Evolutionary conservation across 2,888 invertebrate genomes (phyloP).

Genomic region (Macropis europaea): DNA sequence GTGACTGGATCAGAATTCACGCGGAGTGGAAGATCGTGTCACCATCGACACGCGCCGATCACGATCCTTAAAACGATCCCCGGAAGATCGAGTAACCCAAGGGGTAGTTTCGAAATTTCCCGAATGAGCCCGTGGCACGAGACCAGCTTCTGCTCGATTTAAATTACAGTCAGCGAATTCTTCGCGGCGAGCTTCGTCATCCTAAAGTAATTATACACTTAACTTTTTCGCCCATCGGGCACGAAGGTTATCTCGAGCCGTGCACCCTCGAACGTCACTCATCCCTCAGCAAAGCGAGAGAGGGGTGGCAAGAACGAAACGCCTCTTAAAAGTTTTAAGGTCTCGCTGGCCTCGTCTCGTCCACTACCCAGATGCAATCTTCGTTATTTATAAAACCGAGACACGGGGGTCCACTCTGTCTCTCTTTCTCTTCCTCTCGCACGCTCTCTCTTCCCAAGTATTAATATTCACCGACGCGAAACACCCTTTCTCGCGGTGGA

Average conservation of each 20-base stretch:
- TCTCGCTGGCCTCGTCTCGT: background rate
- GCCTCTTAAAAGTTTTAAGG: constrained; percentile 66
- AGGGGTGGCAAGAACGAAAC: constrained; percentile 50
- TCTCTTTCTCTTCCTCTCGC: too few relatives aligned
- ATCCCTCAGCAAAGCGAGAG: constrained; percentile 52
- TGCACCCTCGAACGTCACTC: constrained; percentile 58
- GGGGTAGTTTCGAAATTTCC: constrained; percentile 18
- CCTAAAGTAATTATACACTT: constrained; percentile 75
- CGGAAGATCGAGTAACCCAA: background rate
- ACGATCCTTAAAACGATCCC: too few relatives aligned
- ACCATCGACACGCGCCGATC: too few relatives aligned
- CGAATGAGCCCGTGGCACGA: background rate
- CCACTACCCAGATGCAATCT: constrained; percentile 14
- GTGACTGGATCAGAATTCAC: too few relatives aligned
- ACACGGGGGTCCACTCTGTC: too few relatives aligned
- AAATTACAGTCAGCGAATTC: constrained; percentile 67
- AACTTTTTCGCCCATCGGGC: constrained; percentile 71
- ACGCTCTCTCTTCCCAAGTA: too few relatives aligned
- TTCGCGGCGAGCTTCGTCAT: constrained; percentile 70
- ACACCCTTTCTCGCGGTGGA: background rate
- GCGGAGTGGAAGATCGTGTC: too few relatives aligned
- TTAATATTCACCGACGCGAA: constrained; percentile 27
- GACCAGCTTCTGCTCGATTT: constrained; percentile 48
- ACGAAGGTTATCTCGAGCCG: constrained; percentile 67
- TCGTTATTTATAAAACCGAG: constrained; percentile 28